A percentile compares a stretch with the other conserved stretches of the same genome.
These are phyloP conservation scores for Bombus vancouverensis DNA, from an alignment of 1,140 invertebrate species.

Conservation along the genomic window DNA sequence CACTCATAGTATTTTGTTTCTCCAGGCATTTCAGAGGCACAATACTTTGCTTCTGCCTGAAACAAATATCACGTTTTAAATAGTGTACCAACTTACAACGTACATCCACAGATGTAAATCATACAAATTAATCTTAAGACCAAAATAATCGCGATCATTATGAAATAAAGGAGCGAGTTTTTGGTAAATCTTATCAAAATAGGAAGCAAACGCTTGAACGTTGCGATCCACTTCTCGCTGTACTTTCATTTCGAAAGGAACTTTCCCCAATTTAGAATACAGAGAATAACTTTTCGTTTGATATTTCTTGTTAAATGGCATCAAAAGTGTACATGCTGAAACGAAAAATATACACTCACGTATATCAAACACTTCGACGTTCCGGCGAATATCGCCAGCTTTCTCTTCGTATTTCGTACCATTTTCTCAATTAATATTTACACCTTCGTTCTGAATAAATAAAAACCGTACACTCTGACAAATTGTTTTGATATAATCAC, in stretches of 20 bases:
- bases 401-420: conserved; percentile 75
- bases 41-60: conserved; percentile 81
- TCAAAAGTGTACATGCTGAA: background rate
- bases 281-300: background rate
- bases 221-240: background rate
- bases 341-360: conserved; percentile 69
- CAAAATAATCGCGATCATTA: background rate
- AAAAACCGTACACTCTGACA: conserved; percentile 62
- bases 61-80: conserved; percentile 51
- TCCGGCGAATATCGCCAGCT: conserved; percentile 78
- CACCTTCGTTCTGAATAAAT: conserved; percentile 51
- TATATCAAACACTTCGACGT: conserved; percentile 79
- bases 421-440: conserved; percentile 66
- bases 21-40: conserved; percentile 80
- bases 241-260: background rate
- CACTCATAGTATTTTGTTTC: conserved; percentile 80
- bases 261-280: background rate
- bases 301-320: background rate
- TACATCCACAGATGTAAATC: background rate
- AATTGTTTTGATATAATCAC: conserved; percentile 76
- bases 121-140: background rate
- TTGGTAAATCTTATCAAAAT: background rate
- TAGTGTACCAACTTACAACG: background rate
- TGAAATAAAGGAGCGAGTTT: background rate
- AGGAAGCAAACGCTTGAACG: background rate